A percentile compares a stretch with the other conserved stretches of the same genome.
Conservation (phyloP, 1,140 invertebrate species). For the Trachymyrmex cornetzi region DNA sequence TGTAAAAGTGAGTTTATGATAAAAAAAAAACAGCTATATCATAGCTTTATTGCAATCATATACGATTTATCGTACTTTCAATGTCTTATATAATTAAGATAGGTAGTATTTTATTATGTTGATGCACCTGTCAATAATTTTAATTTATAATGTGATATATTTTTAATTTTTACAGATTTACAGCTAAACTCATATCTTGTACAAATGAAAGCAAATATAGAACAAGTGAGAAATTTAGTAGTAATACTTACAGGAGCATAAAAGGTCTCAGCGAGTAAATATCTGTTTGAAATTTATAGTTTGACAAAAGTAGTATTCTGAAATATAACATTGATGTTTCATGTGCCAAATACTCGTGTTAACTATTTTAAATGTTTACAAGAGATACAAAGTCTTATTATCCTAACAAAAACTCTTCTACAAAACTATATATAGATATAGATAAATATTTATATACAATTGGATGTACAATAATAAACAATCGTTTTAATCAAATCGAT, state of each 20-base stretch:
- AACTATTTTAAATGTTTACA: constrained; percentile 84
- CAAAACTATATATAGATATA: constrained; percentile 58
- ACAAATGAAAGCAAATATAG: constrained; percentile 43
- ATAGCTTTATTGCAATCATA: constrained; percentile 30
- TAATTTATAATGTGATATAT: constrained; percentile 14
- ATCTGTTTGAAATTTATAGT: constrained; percentile 74
- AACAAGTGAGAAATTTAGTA: constrained; percentile 65
- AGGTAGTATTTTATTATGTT: background rate
- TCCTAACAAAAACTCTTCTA: constrained; percentile 46
- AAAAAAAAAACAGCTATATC: constrained; percentile 41
- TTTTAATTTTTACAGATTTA: constrained; percentile 44
- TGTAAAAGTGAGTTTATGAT: constrained; percentile 57
- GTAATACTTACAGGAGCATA: constrained; percentile 74
- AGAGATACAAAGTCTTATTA: constrained; percentile 70
- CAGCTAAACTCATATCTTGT: constrained; percentile 1
- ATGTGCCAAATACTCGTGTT: constrained; percentile 86
- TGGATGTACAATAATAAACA: constrained; percentile 74
- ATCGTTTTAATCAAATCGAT: constrained; percentile 71
- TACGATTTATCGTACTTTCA: constrained; percentile 34
- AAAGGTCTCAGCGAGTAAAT: constrained; percentile 75
- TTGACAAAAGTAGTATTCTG: constrained; percentile 70
- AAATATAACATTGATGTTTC: constrained; percentile 82
- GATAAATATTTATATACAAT: constrained; percentile 83
- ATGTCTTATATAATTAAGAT: constrained; percentile 45
- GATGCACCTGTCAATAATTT: constrained; percentile 30